Conservation (phyloP, 2,888 invertebrate genomes). For the Drosophila rubida region DNA sequence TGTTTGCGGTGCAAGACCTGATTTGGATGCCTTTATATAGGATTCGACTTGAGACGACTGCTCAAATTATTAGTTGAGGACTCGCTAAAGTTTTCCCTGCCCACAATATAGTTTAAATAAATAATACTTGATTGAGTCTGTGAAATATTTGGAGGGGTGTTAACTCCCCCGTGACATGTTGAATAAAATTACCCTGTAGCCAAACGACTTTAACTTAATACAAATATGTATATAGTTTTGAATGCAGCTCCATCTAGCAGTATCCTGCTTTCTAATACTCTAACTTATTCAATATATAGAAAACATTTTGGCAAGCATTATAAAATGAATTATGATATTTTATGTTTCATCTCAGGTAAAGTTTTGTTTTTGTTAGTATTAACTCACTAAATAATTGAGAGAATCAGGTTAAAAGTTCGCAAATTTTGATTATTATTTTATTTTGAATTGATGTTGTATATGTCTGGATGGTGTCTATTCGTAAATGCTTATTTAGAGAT, state of each 20-base stretch:
- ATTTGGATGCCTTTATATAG: constrained; percentile 41
- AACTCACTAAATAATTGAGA: too few species aligned
- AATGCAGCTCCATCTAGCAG: not conserved
- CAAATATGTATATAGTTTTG: not conserved
- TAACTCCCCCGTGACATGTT: not conserved
- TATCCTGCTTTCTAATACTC: constrained; percentile 1
- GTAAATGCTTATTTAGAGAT: too few species aligned
- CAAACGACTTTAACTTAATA: not conserved
- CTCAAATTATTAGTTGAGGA: constrained; percentile 23
- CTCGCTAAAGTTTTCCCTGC: constrained; percentile 10
- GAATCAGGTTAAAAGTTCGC: not conserved
- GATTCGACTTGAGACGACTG: not conserved
- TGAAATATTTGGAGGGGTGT: constrained; percentile 1
- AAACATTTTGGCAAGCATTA: not conserved
- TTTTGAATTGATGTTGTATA: too few species aligned
- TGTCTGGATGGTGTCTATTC: too few species aligned
- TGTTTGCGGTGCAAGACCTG: not conserved
- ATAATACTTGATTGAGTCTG: constrained; percentile 6
- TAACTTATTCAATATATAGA: not conserved
- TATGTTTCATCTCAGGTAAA: too few species aligned
- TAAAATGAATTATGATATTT: too few species aligned
- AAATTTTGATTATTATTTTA: not conserved
- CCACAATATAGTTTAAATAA: constrained; percentile 15
- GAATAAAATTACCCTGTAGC: not conserved
- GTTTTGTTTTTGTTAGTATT: too few species aligned